phyloP scores from a whole-genome alignment of 2,797 vertebrate genomes.

The Australoheros facetus region DNA sequence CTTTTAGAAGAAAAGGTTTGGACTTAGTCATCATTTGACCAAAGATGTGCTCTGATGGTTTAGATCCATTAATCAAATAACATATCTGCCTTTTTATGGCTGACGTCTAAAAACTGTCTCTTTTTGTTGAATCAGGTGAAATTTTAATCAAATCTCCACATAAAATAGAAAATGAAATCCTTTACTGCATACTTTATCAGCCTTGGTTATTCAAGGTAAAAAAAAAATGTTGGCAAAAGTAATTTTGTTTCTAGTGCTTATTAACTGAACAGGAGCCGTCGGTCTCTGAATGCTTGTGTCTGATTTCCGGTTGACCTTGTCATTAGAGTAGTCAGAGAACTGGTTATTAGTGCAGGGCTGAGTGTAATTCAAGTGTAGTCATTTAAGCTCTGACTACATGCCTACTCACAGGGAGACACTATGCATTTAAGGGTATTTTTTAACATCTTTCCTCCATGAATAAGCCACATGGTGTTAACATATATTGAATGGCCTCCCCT shows the following conservation, averaged over 20 bases:
- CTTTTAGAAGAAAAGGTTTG: background rate
- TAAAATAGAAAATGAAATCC: background rate
- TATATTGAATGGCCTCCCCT: background rate
- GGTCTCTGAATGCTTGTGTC: background rate
- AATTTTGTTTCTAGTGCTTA: background rate
- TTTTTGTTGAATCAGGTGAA: background rate
- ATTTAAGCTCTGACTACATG: background rate
- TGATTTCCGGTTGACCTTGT: background rate
- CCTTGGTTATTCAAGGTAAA: background rate
- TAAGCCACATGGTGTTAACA: background rate
- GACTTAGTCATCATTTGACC: background rate
- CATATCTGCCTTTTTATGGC: background rate
- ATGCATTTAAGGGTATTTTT: background rate
- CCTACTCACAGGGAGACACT: background rate
- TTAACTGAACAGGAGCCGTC: background rate
- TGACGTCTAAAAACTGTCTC: background rate
- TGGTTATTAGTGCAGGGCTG: background rate
- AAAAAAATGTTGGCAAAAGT: background rate
- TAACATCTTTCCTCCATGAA: background rate
- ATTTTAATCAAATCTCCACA: background rate
- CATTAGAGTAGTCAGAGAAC: background rate
- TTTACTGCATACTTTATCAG: background rate
- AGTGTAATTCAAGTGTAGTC: constrained; percentile 10
- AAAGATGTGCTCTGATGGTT: background rate
- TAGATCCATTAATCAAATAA: constrained; percentile 6